Evolutionary conservation across 2,797 vertebrate genomes (phyloP), one percentile per base, ranked within the genome.

Genomic region (Sebastes itinus): DNA sequence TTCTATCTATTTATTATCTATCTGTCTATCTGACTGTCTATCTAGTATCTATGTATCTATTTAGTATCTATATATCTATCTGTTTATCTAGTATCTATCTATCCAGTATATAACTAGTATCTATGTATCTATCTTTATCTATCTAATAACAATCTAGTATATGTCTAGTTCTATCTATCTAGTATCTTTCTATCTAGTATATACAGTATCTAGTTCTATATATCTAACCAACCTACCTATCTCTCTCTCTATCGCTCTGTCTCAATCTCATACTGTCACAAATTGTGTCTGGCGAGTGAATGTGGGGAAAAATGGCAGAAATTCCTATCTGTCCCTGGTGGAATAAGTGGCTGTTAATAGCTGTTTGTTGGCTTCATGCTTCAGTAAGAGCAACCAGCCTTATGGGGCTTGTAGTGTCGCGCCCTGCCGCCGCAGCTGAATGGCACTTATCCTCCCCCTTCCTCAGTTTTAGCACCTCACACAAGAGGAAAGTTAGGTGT

Each of bases 361-460:
- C 55, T 67, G 61, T 86, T 90, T 89, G 77, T 85, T 88, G 38
- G 61, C n/a, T 38, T 78, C 78, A 75, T 49, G 70, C 87, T 61
- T 80, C 85, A 86, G 63, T 76, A 23, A 64, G n/a, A 64, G 38
- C 55, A 25, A 60, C 33, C 60, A 75, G 75, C 6, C 72, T 70
- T 38, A 68, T n/a, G 59, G 68, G 79, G 61, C 32, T 80, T 89
- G 62, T 61, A 54, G 35, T 58, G 78, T 55, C 46, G 16, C 4
- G 10, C 60, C 18, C 68, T 0, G 4, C 20, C 76, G 87, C 75
- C 72, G 77, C 80, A 78, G 80, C 69, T 79, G 42, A 80, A 84
- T 72, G 59, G 4, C 66, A 20, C 65, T 30, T 14, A 49, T 12
- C 62, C 55, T 30, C 60, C 58, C 27, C 52, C 42, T 66, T 49